Percentiles rank a stretch among this genome's conserved stretches.
These are phyloP conservation scores for Odobenus rosmarus DNA, from an alignment of 2,113 vertebrate species.

Conservation along the genomic window DNA sequence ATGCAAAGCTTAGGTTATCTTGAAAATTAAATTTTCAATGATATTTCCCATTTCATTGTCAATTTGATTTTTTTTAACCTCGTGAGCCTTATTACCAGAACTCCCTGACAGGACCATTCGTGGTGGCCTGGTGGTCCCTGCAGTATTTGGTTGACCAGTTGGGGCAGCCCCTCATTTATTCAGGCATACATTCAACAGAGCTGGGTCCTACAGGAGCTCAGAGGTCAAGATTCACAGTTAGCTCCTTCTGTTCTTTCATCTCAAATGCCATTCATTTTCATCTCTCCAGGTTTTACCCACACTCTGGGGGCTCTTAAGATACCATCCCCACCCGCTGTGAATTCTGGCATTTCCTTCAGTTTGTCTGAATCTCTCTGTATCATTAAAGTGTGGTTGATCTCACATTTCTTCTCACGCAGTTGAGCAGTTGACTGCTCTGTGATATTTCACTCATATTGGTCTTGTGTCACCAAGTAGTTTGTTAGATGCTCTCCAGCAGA, in stretches of 20 bases:
- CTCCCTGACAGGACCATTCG: background rate
- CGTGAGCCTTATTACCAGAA: background rate
- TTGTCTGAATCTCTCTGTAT: background rate
- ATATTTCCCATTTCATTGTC: background rate
- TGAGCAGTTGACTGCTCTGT: background rate
- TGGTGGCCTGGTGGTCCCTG: rapidly evolving
- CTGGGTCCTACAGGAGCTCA: background rate
- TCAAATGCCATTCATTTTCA: background rate
- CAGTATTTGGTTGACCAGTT: background rate
- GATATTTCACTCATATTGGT: background rate
- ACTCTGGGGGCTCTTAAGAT: background rate
- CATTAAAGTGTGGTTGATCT: background rate
- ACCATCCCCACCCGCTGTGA: rapidly evolving
- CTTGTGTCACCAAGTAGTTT: background rate
- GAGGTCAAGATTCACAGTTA: background rate
- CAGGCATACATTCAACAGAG: rapidly evolving
- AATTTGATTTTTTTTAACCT: background rate
- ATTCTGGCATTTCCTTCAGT: background rate
- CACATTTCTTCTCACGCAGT: background rate
- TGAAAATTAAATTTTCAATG: conserved; percentile 61
- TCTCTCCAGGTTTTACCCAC: background rate
- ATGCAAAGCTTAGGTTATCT: conserved; percentile 38
- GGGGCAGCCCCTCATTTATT: background rate
- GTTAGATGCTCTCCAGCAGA: background rate
- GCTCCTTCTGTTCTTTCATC: background rate